Conservation (phyloP, 2,888 invertebrate species). For the Ormyrus nitidulus region DNA sequence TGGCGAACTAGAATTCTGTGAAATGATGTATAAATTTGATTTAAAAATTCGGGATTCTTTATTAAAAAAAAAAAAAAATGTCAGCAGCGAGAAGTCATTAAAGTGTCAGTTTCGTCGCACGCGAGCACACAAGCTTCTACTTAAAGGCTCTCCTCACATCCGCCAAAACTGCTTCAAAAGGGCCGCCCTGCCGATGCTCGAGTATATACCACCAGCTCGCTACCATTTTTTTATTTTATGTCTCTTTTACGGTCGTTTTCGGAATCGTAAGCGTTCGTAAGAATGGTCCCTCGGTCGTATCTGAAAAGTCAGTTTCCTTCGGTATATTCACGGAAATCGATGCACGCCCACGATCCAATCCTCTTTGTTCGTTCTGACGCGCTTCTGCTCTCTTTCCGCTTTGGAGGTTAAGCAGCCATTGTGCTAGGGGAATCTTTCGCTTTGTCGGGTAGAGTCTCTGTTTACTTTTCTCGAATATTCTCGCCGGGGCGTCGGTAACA, state of each 20-base stretch:
- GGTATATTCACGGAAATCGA: conserved; percentile 46
- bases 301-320: conserved; percentile 24
- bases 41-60: too few relatives aligned
- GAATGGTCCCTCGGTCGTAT: conserved; percentile 12
- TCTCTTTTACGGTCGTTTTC: conserved; percentile 63
- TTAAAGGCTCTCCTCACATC: conserved; percentile 30
- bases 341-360: conserved; percentile 35
- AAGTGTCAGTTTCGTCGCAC: not conserved
- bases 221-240: conserved; percentile 67
- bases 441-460: too few relatives aligned
- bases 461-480: too few relatives aligned
- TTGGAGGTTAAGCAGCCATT: too few relatives aligned
- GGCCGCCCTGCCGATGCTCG: conserved; percentile 20
- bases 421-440: too few relatives aligned
- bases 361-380: not conserved
- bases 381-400: not conserved
- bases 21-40: too few relatives aligned
- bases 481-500: too few relatives aligned
- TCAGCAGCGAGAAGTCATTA: not conserved
- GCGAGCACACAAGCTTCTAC: conserved; percentile 28
- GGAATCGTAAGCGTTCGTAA: conserved; percentile 55
- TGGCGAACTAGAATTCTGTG: too few relatives aligned
- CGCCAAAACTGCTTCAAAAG: conserved; percentile 40
- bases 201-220: conserved; percentile 26
- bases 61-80: too few relatives aligned